Evolutionary conservation across 2,113 vertebrate species (phyloP), one percentile per base, ranked within the genome.

Genomic region (Ictidomys tridecemlineatus): DNA sequence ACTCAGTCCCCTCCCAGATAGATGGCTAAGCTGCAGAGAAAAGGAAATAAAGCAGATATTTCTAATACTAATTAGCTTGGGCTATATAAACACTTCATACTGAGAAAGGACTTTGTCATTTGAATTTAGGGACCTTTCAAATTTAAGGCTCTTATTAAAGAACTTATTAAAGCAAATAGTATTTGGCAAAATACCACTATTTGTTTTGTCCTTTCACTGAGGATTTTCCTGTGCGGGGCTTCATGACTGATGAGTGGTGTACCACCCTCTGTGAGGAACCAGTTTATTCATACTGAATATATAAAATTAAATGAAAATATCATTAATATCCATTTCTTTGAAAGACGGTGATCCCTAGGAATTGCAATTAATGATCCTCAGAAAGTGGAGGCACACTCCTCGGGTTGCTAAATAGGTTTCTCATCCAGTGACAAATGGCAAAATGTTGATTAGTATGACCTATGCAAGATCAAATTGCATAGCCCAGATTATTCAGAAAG

Each of bases 91-190:
- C 95, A 97, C 96, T 83, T 97, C 94, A 96, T 96, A 85, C 77
- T 97, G 91, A 85, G 86, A 97, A 98, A 97, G 89, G 20, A 34
- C n/a, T 95, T 97, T 95, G 74, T 98, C 91, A 80, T 98, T 98
- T 97, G 61, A 96, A 97, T 98, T 97, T 95, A 96, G 86, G 95
- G 89, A 96, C 93, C 97, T 95, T 94, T 98, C 97, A 97, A 92
- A 97, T 95, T 97, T 93, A 37, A 94, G 95, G 56, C 96, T 76
- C 90, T 97, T 97, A 85, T 98, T 98, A 98, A 96, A 97, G 48
- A 5, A 45, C 88, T 97, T 97, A 85, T 98, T 98, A 98, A 96
- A 97, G 48, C 4, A 42, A 84, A 97, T 91, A 97, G 97, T 79
- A 90, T 96, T 97, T 98, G 97, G 94, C 97, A 97, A 98, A 94